Evolutionary conservation across 1,140 invertebrate species (phyloP).

Genomic region (Parapsyche elsis): DNA sequence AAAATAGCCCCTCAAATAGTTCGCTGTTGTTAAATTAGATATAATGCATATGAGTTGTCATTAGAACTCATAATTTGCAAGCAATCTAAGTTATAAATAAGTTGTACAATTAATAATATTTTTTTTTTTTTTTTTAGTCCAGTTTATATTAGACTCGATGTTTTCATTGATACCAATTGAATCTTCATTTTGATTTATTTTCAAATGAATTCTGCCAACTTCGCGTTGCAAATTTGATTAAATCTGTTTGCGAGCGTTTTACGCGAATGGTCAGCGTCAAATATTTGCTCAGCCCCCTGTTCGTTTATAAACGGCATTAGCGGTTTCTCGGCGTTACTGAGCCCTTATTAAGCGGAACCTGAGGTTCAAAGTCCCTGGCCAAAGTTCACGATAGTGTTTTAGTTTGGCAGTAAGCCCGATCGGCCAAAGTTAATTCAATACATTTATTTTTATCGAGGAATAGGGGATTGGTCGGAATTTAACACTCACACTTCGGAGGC

Average conservation of each 20-base stretch:
- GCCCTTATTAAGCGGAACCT: slow-evolving; percentile 14
- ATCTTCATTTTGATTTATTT: too few species aligned
- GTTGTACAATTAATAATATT: too few species aligned
- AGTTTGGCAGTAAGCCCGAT: slow-evolving; percentile 24
- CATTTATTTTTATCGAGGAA: slow-evolving; percentile 36
- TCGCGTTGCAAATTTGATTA: too few species aligned
- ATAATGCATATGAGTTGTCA: too few species aligned
- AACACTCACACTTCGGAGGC: slow-evolving; percentile 21
- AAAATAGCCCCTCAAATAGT: too few species aligned
- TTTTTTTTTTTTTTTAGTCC: too few species aligned
- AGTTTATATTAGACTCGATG: too few species aligned
- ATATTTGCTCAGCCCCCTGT: not conserved
- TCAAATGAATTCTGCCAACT: too few species aligned
- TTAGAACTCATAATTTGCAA: too few species aligned
- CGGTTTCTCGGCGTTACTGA: slow-evolving; percentile 8
- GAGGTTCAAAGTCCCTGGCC: slow-evolving; percentile 11
- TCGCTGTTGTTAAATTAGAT: too few species aligned
- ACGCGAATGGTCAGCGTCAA: not conserved
- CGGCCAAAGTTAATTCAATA: slow-evolving; percentile 38
- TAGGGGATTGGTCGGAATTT: not conserved
- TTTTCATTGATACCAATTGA: too few species aligned
- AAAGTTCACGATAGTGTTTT: slow-evolving; percentile 35
- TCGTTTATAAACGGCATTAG: not conserved
- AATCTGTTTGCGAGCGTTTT: not conserved
- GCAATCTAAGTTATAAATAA: too few species aligned